Evolutionary conservation across 2,888 invertebrate genomes (phyloP).

Genomic region (Dorcus parallelipipedus): DNA sequence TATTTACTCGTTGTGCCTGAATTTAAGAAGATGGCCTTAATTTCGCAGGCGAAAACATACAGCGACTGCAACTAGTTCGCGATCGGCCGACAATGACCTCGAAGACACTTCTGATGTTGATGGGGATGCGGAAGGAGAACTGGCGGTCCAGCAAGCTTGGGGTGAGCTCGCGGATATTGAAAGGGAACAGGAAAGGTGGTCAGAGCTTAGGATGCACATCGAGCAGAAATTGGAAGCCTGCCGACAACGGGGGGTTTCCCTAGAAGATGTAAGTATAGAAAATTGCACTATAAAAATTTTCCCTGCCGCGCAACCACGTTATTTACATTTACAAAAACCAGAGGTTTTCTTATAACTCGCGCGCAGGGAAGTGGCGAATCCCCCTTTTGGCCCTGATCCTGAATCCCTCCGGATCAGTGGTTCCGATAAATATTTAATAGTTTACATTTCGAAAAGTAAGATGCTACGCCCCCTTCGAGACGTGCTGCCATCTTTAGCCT

Average conservation of each 20-base stretch:
- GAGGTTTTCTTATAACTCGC: no score
- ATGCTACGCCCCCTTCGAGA: no score
- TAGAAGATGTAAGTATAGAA: constrained; percentile 72
- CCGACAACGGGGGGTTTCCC: constrained; percentile 69
- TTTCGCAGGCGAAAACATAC: constrained; percentile 30
- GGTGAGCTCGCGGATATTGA: constrained; percentile 79
- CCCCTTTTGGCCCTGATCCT: no score
- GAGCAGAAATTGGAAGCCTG: constrained; percentile 80
- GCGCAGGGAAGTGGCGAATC: no score
- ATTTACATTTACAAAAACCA: no score
- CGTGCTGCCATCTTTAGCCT: no score
- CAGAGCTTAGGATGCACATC: constrained; percentile 70
- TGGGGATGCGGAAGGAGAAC: constrained; percentile 56
- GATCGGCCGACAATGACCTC: constrained; percentile 44
- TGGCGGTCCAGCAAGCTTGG: constrained; percentile 78
- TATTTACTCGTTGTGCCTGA: no score
- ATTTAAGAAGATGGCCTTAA: neutral
- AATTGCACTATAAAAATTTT: no score
- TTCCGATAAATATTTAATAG: no score
- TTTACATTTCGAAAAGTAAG: no score
- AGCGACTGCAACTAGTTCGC: constrained; percentile 39
- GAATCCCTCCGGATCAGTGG: no score
- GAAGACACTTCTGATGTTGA: constrained; percentile 39
- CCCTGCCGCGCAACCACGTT: no score
- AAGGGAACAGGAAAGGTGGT: constrained; percentile 79